These are phyloP conservation scores for Drosophila anomelani DNA, from an alignment of 2,888 invertebrate species.

Conservation along the genomic window DNA sequence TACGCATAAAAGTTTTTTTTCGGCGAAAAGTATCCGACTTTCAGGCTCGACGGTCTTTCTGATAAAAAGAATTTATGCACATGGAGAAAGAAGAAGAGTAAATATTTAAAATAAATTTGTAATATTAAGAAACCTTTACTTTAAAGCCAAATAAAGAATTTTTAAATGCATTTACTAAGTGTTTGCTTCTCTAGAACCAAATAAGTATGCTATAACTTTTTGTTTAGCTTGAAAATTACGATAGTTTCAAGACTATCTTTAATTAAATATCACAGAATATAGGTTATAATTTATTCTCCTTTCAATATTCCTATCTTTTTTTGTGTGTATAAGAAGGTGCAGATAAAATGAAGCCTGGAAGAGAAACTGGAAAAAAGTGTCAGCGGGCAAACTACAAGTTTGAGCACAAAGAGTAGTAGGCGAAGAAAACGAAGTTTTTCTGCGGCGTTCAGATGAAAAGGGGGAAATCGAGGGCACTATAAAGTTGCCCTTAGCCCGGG, in stretches of 20 bases:
- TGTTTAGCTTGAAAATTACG: neutral
- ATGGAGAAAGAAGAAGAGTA: neutral
- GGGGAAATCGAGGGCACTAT: slow-evolving; percentile 18
- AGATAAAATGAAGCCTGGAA: slow-evolving; percentile 66
- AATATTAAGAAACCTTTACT: neutral
- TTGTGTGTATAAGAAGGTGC: slow-evolving; percentile 5
- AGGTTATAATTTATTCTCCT: neutral
- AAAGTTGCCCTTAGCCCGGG: slow-evolving; percentile 36
- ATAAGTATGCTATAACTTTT: neutral
- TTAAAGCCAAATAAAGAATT: neutral
- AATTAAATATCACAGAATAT: fast-evolving
- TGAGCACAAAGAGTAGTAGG: slow-evolving; percentile 33
- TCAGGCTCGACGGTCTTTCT: slow-evolving; percentile 59
- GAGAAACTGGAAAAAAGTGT: slow-evolving; percentile 68
- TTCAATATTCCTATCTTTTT: no score
- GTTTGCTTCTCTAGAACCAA: neutral
- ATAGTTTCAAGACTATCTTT: neutral
- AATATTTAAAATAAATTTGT: no score
- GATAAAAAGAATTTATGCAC: slow-evolving; percentile 60
- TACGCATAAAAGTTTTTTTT: slow-evolving; percentile 31
- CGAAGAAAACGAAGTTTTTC: slow-evolving; percentile 52
- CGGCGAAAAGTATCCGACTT: slow-evolving; percentile 35
- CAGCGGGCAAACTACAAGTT: slow-evolving; percentile 63
- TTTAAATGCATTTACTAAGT: neutral
- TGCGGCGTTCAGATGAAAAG: slow-evolving; percentile 9